These are phyloP conservation scores for Parnassius apollo DNA, from an alignment of 2,888 invertebrate species.

Conservation along the genomic window DNA sequence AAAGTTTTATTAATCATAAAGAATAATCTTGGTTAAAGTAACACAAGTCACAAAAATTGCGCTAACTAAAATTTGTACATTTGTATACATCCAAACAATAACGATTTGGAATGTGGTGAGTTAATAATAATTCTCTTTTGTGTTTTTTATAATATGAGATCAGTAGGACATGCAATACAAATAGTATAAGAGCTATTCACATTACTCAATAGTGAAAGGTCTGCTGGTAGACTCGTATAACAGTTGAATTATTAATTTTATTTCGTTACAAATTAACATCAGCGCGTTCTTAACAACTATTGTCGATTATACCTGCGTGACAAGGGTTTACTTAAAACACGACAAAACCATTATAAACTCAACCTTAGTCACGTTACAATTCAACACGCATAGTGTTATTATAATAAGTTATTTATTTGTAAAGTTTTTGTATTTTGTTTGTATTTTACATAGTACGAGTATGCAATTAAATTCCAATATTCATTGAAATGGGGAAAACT, in stretches of 20 bases:
- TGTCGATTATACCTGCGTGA: slow-evolving; percentile 15
- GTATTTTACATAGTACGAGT: no score
- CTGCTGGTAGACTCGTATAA: no score
- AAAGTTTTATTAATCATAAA: slow-evolving; percentile 59
- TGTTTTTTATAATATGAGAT: no score
- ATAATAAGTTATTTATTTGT: slow-evolving; percentile 14
- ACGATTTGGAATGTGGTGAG: background rate
- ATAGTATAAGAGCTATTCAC: no score
- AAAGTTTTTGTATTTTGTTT: background rate
- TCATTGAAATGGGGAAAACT: no score
- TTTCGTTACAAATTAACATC: background rate
- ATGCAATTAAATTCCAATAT: no score
- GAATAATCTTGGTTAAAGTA: slow-evolving; percentile 56
- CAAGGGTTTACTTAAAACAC: slow-evolving; percentile 19
- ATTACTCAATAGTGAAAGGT: no score
- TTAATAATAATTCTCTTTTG: no score
- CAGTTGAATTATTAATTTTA: background rate
- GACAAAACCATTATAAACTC: slow-evolving; percentile 24
- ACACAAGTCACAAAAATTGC: slow-evolving; percentile 35
- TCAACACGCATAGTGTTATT: slow-evolving; percentile 16
- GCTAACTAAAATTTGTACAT: slow-evolving; percentile 24
- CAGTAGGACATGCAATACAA: no score
- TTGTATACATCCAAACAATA: background rate
- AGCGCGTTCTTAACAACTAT: slow-evolving; percentile 19
- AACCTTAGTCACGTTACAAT: background rate